Base-by-base conservation (phyloP, 2,888 invertebrate genomes). In the Drosophila algonquin region DNA sequence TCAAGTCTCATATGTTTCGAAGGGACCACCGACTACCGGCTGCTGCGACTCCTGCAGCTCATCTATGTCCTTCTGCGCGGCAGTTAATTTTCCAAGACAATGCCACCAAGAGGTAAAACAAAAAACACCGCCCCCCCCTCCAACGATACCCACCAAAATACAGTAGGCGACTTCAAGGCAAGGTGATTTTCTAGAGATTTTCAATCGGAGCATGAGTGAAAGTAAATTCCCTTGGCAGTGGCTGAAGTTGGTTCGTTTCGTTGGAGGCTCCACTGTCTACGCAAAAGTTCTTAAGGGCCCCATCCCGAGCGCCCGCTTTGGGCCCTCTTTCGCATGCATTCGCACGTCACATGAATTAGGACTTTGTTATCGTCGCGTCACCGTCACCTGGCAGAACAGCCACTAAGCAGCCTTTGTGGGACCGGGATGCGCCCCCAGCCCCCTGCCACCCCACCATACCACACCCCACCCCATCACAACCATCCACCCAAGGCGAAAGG, bases 81-180 rank as follows among this genome's bases (percentile, higher is more conserved):
- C 73, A 88, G 83, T 88, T 84, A 84, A 88, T 84, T 88, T 83
- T 83, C 89, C 83, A 72, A 88, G 89, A 88, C 87, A 88, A 84
- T 79, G 84, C 58, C 83, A 40, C 67, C 55, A 57, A 45, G 57
- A 59, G 71, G 68, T 73, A 68, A 77, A 77, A 75, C 61, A 79
- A 75, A 63, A 77, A 86, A 88, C 30, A 30, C 30, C 8, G 1
- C 8, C 30, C 30, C 76, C 1, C 81, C 81, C 76, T 18, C 18
- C 18, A 18, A 18, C 18, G 18, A 18, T 18, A 64, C 57, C 46
- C 30, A 12, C 9, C 53, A 50, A 70, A 61, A 48, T 71, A 21
- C 71, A 32, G 52, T 59, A 53, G 51, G 59, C 51, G 69, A 9
- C 32, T 32, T 32, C 10, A 32, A 32, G 32, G 27, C 8, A 0